A percentile compares a stretch with the other conserved stretches of the same genome.
phyloP scores from a whole-genome alignment of 1,140 invertebrate species.

The Zaprionus ghesquierei region DNA sequence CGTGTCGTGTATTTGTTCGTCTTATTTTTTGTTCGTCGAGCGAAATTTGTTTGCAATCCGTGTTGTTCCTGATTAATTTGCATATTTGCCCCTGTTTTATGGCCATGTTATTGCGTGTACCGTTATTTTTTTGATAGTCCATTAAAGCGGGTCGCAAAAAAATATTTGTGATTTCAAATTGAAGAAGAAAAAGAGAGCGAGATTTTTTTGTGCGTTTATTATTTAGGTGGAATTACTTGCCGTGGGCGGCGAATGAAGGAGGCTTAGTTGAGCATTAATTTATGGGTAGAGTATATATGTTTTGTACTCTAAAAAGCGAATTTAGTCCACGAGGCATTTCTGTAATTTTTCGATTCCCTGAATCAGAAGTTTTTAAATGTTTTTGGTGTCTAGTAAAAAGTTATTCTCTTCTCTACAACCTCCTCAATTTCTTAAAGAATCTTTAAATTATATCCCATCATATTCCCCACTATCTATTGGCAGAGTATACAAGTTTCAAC shows the following conservation, averaged over 20 bases:
- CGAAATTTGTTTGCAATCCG: conserved; percentile 9
- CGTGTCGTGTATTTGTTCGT: background rate
- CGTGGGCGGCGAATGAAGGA: background rate
- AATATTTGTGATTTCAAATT: background rate
- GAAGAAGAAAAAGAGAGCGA: background rate
- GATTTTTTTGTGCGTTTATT: background rate
- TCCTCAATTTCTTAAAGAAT: no score
- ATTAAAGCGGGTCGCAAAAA: background rate
- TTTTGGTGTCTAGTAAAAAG: no score
- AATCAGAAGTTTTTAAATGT: no score
- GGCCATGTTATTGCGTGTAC: conserved; percentile 1
- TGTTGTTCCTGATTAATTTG: conserved; percentile 13
- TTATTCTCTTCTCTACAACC: no score
- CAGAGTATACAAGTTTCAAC: background rate
- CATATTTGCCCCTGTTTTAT: conserved; percentile 9
- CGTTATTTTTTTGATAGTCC: background rate
- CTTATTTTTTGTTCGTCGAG: background rate
- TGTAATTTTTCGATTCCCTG: no score
- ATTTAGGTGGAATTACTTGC: background rate
- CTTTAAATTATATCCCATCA: no score
- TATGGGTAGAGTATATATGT: background rate
- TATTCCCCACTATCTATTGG: no score
- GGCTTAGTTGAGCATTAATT: background rate
- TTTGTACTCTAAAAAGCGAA: no score
- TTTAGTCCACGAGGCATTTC: no score